Percentiles rank a stretch among this genome's conserved stretches.
Evolutionary conservation across 2,888 invertebrate species (phyloP).

Genomic region (Epistrophella euchroma): DNA sequence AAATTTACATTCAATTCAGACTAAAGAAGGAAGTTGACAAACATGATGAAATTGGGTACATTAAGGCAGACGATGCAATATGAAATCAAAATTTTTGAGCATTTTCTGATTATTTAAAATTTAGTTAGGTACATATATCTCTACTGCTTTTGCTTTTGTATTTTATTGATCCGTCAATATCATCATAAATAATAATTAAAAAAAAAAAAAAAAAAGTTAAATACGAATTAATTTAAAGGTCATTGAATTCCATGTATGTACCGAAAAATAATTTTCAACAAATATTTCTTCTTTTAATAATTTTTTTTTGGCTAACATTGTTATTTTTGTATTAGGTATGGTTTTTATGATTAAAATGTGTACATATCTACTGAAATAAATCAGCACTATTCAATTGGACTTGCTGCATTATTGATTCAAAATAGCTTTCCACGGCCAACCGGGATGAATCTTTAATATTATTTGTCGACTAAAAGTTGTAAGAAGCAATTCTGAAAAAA

Average conservation of each 20-base stretch:
- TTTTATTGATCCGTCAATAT: conserved; percentile 35
- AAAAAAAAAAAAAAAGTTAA: neutral
- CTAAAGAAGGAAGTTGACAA: conserved; percentile 14
- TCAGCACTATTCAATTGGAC: too few relatives aligned
- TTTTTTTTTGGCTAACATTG: neutral
- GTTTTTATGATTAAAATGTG: too few relatives aligned
- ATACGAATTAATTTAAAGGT: conserved; percentile 25
- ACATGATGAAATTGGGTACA: conserved; percentile 7
- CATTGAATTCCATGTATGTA: conserved; percentile 12
- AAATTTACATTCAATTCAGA: conserved; percentile 51
- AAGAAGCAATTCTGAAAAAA: too few relatives aligned
- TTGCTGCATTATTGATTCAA: too few relatives aligned
- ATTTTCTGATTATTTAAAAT: conserved; percentile 53
- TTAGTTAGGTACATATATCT: conserved; percentile 28
- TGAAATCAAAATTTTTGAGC: conserved; percentile 55
- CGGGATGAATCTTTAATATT: too few relatives aligned
- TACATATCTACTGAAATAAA: too few relatives aligned
- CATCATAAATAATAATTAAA: conserved; percentile 5
- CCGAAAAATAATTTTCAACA: neutral
- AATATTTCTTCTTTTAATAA: neutral
- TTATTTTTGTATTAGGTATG: too few relatives aligned
- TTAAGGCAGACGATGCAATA: conserved; percentile 21
- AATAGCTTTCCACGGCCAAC: too few relatives aligned
- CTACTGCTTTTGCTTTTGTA: conserved; percentile 29
- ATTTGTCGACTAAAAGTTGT: too few relatives aligned